Conservation (phyloP, 2,888 invertebrate genomes). For the Lasioglossum leucozonium region DNA sequence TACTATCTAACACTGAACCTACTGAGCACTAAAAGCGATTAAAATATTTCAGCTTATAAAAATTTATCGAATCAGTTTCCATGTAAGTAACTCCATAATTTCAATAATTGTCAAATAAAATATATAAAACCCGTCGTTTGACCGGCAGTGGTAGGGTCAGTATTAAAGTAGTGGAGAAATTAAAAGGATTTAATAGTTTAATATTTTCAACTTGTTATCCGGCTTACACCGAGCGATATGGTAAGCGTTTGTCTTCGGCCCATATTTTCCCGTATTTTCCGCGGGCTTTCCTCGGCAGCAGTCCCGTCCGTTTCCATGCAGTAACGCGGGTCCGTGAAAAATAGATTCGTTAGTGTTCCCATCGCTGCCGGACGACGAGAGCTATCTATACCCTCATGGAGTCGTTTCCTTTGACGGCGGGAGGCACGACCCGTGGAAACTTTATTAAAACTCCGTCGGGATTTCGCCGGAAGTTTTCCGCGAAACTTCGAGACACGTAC, state of each 20-base stretch:
- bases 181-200: too few relatives aligned
- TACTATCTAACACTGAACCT: too few relatives aligned
- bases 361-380: conserved; percentile 12
- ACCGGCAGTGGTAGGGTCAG: too few relatives aligned
- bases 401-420: conserved; percentile 24
- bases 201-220: too few relatives aligned
- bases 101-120: too few relatives aligned
- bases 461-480: conserved; percentile 44
- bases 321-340: not conserved
- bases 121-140: too few relatives aligned
- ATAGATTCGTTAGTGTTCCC: conserved; percentile 17
- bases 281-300: not conserved
- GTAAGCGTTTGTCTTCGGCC: not conserved
- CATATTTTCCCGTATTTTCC: not conserved
- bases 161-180: too few relatives aligned
- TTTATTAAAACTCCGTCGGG: conserved; percentile 53
- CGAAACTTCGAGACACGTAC: conserved; percentile 50
- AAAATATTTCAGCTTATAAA: too few relatives aligned
- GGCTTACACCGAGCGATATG: too few relatives aligned
- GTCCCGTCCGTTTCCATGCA: not conserved
- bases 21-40: too few relatives aligned
- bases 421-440: conserved; percentile 40
- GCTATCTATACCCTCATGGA: conserved; percentile 25
- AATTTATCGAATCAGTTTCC: too few relatives aligned
- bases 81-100: too few relatives aligned